Conservation (phyloP, 2,113 vertebrate species). For the Meles meles region DNA sequence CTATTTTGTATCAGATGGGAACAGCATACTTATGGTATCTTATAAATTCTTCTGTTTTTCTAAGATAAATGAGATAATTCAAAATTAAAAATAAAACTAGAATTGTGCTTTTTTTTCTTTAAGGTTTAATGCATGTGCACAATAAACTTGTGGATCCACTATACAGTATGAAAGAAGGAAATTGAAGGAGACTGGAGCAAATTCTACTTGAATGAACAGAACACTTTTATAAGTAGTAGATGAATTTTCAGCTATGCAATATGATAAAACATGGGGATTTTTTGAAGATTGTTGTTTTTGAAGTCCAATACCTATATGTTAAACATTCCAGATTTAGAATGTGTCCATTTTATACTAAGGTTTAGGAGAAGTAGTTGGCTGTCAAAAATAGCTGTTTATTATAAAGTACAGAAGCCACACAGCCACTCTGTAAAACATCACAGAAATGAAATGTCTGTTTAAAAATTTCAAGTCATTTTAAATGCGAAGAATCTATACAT, state of each 20-base stretch:
- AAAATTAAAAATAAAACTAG: constrained; percentile 67
- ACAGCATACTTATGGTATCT: neutral
- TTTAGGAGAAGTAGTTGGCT: constrained; percentile 23
- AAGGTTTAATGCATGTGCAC: constrained; percentile 91
- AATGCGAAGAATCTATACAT: neutral
- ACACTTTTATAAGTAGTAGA: constrained; percentile 77
- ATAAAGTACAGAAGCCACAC: constrained; percentile 10
- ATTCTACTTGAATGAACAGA: constrained; percentile 76
- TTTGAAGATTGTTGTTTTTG: constrained; percentile 78
- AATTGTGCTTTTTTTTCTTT: constrained; percentile 71
- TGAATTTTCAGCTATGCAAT: constrained; percentile 80
- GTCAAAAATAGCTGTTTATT: neutral
- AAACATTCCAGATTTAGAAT: constrained; percentile 81
- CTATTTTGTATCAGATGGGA: neutral
- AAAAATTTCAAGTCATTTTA: neutral
- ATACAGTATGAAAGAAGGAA: constrained; percentile 88
- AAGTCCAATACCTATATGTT: constrained; percentile 72
- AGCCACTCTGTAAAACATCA: neutral
- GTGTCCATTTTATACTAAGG: neutral
- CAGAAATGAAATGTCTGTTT: constrained; percentile 20
- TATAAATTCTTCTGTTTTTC: neutral
- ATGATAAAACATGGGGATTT: constrained; percentile 70
- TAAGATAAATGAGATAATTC: constrained; percentile 44
- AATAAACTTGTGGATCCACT: constrained; percentile 91
- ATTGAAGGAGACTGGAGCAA: constrained; percentile 81